Base-by-base conservation (phyloP, 1,140 invertebrate genomes). In the Zaprionus nigranus region DNA sequence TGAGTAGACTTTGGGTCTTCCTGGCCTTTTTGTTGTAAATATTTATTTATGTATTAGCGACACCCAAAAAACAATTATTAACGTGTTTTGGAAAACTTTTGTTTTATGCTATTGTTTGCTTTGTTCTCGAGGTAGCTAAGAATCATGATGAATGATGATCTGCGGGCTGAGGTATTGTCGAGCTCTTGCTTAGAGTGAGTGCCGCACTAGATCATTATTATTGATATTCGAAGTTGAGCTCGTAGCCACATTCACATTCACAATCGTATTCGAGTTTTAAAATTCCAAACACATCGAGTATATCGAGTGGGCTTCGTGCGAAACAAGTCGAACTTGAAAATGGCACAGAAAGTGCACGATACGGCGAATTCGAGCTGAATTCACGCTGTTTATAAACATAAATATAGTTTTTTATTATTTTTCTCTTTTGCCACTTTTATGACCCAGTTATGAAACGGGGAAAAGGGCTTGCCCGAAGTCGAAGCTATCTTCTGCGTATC, bases 281-380 rank as follows among this genome's bases (percentile, higher is more conserved):
- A 34, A 86, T 74, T 67, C 84, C 36, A 69, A 67, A 43, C 66
- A 67, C 72, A 72, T 68, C 46, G 60, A 13, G 20, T 12, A 17
- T 51, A 17, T 51, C 60, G 59, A 30, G 56, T 49, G 22, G 26
- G n/a, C 24, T 65, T 43, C 53, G 40, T 43, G 40, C 36, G 20
- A 57, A 79, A 77, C 69, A 78, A 72, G 64, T 67, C 60, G 74
- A 80, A 79, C 81, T 80, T 82, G 69, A 82, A 80, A 79, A 78
- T 67, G 57, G 59, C 57, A 66, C 73, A 79, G 60, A 75, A 75
- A 79, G 66, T 66, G 34, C 40, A 36, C 40, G 38, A 70, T 56
- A 73, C 67, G 56, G 7, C 54, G 53, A 73, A 51, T 61, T 51
- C 51, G 34, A 51, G 28, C 4, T 46, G 17, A 24, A 59, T 3